phyloP scores from a whole-genome alignment of 2,113 vertebrate genomes.

The Periophthalmus modestus region DNA sequence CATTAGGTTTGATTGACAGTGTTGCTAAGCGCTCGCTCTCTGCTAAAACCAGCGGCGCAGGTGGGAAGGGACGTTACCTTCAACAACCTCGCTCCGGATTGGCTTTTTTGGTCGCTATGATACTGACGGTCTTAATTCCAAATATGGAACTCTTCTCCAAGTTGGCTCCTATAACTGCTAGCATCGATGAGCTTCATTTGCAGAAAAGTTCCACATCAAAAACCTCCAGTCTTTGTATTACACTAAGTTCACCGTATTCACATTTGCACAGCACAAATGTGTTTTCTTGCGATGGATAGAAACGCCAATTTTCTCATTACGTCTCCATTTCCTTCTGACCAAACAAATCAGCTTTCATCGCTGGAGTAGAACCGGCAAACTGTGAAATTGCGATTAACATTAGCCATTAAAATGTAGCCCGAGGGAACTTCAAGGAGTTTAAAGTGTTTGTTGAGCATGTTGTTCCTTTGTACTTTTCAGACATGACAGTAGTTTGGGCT shows the following conservation, averaged over 20 bases:
- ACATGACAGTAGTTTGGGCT: constrained; percentile 25
- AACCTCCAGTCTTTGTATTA: constrained; percentile 8
- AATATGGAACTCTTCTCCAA: too few relatives aligned
- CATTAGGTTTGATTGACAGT: too few relatives aligned
- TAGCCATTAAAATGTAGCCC: constrained; percentile 21
- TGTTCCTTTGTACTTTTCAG: constrained; percentile 38
- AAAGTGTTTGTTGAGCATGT: constrained; percentile 27
- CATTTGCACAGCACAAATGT: background rate
- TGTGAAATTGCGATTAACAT: constrained; percentile 23
- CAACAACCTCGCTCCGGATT: too few relatives aligned
- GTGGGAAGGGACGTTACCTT: too few relatives aligned
- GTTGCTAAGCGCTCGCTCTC: too few relatives aligned
- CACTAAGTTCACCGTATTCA: background rate
- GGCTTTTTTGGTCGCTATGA: too few relatives aligned
- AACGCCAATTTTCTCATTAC: background rate
- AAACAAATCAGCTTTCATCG: constrained; percentile 5
- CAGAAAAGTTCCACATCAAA: constrained; percentile 11
- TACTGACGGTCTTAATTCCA: too few relatives aligned
- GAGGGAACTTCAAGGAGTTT: constrained; percentile 26
- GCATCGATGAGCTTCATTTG: too few relatives aligned
- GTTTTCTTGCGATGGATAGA: background rate
- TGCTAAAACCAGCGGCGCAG: too few relatives aligned
- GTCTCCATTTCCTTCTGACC: constrained; percentile 13
- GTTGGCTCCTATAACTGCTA: too few relatives aligned
- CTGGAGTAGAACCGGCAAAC: constrained; percentile 18